Evolutionary conservation across 2,888 invertebrate genomes (phyloP).

Genomic region (Resseliella maxima): DNA sequence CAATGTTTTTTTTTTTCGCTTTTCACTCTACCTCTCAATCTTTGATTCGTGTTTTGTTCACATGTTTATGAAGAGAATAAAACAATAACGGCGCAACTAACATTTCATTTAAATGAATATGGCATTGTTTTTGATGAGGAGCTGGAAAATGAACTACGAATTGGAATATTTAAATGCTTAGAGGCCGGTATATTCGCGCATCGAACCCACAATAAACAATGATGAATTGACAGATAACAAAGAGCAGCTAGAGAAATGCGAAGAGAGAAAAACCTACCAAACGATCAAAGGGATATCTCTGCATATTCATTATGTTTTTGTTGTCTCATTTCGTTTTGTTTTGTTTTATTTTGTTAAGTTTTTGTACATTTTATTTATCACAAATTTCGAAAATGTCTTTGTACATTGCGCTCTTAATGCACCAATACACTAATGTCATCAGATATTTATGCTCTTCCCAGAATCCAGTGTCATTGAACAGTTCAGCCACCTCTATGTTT

Average conservation of each 20-base stretch:
- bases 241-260: neutral
- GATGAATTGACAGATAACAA: constrained; percentile 30
- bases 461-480: neutral
- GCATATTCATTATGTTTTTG: no score
- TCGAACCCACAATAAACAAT: constrained; percentile 20
- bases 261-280: neutral
- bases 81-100: neutral
- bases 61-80: neutral
- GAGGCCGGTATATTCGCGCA: neutral
- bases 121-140: neutral
- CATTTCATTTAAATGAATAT: constrained; percentile 33
- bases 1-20: neutral
- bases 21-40: neutral
- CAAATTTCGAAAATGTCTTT: neutral
- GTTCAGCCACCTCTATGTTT: no score
- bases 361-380: no score
- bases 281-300: no score
- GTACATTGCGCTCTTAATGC: neutral
- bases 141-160: neutral
- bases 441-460: neutral
- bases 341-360: neutral
- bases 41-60: neutral
- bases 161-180: neutral
- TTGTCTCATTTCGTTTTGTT: neutral
- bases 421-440: neutral